These are phyloP conservation scores for Drosophila parabipectinata DNA, from an alignment of 1,140 invertebrate genomes.

Conservation along the genomic window DNA sequence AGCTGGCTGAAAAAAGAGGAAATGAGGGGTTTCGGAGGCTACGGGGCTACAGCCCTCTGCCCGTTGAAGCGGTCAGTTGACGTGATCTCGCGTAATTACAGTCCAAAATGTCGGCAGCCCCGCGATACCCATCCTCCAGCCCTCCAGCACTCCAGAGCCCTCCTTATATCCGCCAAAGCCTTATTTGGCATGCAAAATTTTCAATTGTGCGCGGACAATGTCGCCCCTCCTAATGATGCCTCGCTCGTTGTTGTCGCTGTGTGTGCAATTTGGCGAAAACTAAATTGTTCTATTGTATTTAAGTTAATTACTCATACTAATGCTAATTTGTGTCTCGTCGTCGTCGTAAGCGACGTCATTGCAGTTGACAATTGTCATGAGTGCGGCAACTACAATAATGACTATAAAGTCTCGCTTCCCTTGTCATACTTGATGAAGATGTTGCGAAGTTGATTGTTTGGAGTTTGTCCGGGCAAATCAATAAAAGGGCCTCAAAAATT, in stretches of 20 bases:
- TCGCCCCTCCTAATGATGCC: slow-evolving; percentile 42
- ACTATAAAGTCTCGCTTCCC: slow-evolving; percentile 19
- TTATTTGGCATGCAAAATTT: slow-evolving; percentile 66
- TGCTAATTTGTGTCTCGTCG: slow-evolving; percentile 73
- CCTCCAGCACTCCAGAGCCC: background rate
- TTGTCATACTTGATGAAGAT: slow-evolving; percentile 13
- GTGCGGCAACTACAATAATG: slow-evolving; percentile 17
- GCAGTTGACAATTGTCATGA: slow-evolving; percentile 62
- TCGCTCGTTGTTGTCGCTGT: slow-evolving; percentile 37
- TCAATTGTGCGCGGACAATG: slow-evolving; percentile 63
- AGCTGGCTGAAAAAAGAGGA: background rate
- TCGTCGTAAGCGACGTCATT: slow-evolving; percentile 13
- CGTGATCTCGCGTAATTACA: slow-evolving; percentile 75
- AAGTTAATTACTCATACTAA: slow-evolving; percentile 82
- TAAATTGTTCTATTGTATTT: slow-evolving; percentile 83
- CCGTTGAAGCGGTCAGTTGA: slow-evolving; percentile 67
- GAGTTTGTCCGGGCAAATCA: background rate
- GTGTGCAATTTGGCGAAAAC: slow-evolving; percentile 74
- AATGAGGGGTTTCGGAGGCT: background rate
- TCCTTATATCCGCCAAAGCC: background rate
- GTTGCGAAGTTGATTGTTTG: background rate
- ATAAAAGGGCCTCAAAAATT: background rate
- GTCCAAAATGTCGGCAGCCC: slow-evolving; percentile 60
- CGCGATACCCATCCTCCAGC: background rate
- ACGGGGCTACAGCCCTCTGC: slow-evolving; percentile 34